These are phyloP conservation scores for Chrysolina haemoptera DNA, from an alignment of 2,888 invertebrate species.

Conservation along the genomic window DNA sequence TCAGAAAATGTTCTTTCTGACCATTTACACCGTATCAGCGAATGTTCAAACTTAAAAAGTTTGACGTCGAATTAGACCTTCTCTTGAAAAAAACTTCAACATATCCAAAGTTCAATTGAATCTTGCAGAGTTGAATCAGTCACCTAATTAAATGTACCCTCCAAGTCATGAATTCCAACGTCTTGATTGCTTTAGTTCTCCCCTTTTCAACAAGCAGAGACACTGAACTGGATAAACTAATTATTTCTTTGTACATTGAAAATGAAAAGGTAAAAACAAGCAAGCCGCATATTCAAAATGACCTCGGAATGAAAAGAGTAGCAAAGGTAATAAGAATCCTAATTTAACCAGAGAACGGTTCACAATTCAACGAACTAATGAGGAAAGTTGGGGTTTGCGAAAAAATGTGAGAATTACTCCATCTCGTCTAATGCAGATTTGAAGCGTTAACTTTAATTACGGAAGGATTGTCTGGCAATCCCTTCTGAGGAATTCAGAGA, in stretches of 20 bases:
- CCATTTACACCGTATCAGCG: no score
- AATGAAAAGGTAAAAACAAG: neutral
- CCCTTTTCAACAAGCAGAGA: neutral
- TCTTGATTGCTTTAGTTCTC: neutral
- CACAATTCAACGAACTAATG: constrained; percentile 51
- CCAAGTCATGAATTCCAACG: neutral
- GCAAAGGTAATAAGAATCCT: constrained; percentile 52
- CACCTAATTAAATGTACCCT: neutral
- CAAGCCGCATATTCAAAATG: neutral
- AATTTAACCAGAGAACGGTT: constrained; percentile 49
- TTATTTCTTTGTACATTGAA: constrained; percentile 6
- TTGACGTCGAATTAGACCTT: neutral
- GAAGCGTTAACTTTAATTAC: constrained; percentile 54
- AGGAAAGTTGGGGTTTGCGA: constrained; percentile 52
- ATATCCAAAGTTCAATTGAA: neutral
- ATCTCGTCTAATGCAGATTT: constrained; percentile 54
- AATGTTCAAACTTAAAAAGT: no score
- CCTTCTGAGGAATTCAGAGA: constrained; percentile 3
- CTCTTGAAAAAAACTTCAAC: neutral
- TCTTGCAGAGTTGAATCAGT: neutral
- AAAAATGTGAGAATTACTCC: constrained; percentile 55
- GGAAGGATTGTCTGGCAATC: constrained; percentile 39
- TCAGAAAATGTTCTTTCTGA: no score
- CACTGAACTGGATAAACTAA: constrained; percentile 3
- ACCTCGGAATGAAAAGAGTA: constrained; percentile 22